Conservation (phyloP, 2,888 invertebrate species). For the Hemaris fuciformis region DNA sequence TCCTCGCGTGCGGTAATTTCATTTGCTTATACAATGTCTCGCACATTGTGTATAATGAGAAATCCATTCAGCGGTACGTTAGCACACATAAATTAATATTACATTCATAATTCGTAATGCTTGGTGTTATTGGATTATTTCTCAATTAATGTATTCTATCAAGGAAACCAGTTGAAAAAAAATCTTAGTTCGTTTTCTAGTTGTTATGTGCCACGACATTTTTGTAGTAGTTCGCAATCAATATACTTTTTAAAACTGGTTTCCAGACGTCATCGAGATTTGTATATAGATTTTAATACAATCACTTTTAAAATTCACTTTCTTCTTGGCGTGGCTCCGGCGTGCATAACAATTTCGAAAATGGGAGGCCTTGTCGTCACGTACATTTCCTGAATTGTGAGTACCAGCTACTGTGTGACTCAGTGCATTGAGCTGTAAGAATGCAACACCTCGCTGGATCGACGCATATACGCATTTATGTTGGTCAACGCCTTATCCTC, state of each 20-base stretch:
- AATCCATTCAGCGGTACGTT: not conserved
- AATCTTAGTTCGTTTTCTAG: not conserved
- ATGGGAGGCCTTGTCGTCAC: not conserved
- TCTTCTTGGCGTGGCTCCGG: conserved; percentile 10
- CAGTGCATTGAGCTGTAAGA: not conserved
- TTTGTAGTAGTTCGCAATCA: conserved; percentile 28
- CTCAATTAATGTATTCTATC: not conserved
- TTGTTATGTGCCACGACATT: not conserved
- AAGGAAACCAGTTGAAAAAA: not conserved
- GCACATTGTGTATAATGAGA: not conserved
- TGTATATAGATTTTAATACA: conserved; percentile 10
- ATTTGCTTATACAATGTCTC: not conserved
- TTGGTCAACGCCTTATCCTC: not conserved
- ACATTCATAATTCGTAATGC: not conserved
- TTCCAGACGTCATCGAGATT: conserved; percentile 17
- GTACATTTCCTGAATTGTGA: not conserved
- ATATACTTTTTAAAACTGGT: conserved; percentile 39
- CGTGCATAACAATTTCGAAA: not conserved
- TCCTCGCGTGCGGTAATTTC: not conserved
- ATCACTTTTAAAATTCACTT: conserved; percentile 17
- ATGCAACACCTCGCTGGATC: not conserved
- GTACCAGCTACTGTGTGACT: not conserved
- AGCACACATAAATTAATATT: not conserved
- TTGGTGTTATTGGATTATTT: not conserved
- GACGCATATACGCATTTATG: not conserved